phyloP scores from a whole-genome alignment of 2,797 vertebrate species.

The Poeciliopsis gracilis region DNA sequence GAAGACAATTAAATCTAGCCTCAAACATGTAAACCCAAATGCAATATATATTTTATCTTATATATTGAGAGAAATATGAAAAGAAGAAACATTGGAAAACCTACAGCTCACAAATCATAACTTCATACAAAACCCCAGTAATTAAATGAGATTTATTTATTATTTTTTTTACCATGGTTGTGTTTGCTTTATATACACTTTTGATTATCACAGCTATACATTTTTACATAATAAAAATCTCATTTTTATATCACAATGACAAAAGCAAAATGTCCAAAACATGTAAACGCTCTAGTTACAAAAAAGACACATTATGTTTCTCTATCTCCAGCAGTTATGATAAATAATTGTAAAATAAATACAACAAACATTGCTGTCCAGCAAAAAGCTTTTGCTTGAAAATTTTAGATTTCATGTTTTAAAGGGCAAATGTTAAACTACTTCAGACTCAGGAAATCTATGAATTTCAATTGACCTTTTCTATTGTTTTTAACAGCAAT shows the following conservation, averaged over 20 bases:
- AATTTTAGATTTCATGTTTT: not conserved
- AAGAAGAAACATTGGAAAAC: not conserved
- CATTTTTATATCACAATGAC: not conserved
- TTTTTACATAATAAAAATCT: conserved; percentile 1
- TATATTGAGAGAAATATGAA: not conserved
- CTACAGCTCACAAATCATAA: not conserved
- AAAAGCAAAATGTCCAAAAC: not conserved
- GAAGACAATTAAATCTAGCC: not conserved
- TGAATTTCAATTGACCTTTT: not conserved
- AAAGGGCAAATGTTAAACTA: not conserved
- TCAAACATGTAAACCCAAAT: not conserved
- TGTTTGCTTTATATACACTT: not conserved
- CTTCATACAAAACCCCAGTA: not conserved
- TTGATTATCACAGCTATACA: not conserved
- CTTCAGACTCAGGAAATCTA: not conserved
- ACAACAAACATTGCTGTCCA: conserved; percentile 9
- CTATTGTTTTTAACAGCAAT: not conserved
- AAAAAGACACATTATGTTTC: conserved; percentile 10
- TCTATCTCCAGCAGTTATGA: conserved; percentile 8
- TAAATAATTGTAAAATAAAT: conserved; percentile 11
- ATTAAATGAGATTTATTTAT: no score
- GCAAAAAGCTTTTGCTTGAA: conserved; percentile 24
- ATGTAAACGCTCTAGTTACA: not conserved
- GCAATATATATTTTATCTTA: not conserved
- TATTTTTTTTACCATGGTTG: not conserved